A percentile compares a stretch with the other conserved stretches of the same genome.
Evolutionary conservation across 2,888 invertebrate genomes (phyloP).

Genomic region (Melinopterus prodromus): DNA sequence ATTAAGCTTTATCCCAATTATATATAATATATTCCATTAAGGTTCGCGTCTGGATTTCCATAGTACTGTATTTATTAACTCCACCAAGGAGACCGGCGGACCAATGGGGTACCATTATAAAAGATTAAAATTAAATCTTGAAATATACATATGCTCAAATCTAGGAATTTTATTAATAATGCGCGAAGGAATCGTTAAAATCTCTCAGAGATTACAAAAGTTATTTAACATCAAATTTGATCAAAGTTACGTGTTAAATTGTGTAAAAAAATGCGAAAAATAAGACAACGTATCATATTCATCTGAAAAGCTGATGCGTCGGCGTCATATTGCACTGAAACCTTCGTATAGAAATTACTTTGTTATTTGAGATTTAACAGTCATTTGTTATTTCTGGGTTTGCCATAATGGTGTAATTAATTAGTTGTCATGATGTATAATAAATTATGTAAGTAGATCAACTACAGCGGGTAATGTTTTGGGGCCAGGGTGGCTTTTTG

Average conservation of each 20-base stretch:
- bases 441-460: constrained; percentile 4
- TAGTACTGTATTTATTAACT: constrained; percentile 20
- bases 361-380: constrained; percentile 4
- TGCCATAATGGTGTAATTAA: not conserved
- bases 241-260: no score
- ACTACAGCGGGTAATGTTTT: not conserved
- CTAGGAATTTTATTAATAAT: no score
- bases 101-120: no score
- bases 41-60: constrained; percentile 13
- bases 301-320: no score
- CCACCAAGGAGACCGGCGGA: not conserved
- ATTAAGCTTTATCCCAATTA: constrained; percentile 15
- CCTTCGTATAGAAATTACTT: not conserved
- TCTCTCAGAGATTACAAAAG: no score
- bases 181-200: no score
- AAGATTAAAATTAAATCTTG: no score
- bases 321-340: not conserved
- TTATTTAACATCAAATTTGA: no score
- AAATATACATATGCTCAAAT: no score
- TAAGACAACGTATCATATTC: no score
- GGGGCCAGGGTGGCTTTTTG: not conserved
- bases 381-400: not conserved
- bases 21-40: constrained; percentile 22
- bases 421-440: not conserved
- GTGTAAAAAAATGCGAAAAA: no score